Conservation (phyloP, 2,888 invertebrate species). For the Apodemia arnacis region DNA sequence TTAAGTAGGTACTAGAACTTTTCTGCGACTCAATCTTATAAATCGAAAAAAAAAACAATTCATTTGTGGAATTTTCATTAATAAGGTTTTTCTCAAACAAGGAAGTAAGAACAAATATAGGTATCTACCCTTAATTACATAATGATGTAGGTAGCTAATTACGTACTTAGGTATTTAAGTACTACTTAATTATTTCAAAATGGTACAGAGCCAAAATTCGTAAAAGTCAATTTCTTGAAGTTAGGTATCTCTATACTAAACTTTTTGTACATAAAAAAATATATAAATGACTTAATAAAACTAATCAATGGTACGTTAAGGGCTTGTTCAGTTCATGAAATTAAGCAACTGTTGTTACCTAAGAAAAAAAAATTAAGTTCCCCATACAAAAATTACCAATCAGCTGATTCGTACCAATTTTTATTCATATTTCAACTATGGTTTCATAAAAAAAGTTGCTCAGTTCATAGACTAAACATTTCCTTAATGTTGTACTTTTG, state of each 20-base stretch:
- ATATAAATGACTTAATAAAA: too few species aligned
- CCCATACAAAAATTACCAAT: too few species aligned
- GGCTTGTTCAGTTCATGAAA: too few species aligned
- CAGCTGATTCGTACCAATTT: too few species aligned
- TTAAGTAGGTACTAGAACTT: conserved; percentile 1
- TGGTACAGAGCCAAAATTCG: conserved; percentile 1
- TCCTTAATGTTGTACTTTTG: too few species aligned
- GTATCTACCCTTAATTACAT: conserved; percentile 2
- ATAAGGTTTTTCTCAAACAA: conserved; percentile 9
- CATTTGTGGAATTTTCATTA: conserved; percentile 5
- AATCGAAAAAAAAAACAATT: conserved; percentile 2
- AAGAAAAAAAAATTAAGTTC: too few species aligned
- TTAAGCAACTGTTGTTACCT: too few species aligned
- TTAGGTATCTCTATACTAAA: background rate
- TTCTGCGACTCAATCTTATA: background rate
- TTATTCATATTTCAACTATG: too few species aligned
- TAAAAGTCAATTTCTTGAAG: background rate
- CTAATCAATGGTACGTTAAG: too few species aligned
- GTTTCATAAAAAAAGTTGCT: too few species aligned
- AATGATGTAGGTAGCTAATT: background rate
- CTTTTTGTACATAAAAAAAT: too few species aligned
- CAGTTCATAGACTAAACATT: too few species aligned
- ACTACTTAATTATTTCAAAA: conserved; percentile 5
- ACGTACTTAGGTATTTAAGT: background rate
- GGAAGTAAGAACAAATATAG: conserved; percentile 3